These are phyloP conservation scores for Peromyscus aztecus DNA, from an alignment of 2,797 vertebrate genomes.

Conservation along the genomic window DNA sequence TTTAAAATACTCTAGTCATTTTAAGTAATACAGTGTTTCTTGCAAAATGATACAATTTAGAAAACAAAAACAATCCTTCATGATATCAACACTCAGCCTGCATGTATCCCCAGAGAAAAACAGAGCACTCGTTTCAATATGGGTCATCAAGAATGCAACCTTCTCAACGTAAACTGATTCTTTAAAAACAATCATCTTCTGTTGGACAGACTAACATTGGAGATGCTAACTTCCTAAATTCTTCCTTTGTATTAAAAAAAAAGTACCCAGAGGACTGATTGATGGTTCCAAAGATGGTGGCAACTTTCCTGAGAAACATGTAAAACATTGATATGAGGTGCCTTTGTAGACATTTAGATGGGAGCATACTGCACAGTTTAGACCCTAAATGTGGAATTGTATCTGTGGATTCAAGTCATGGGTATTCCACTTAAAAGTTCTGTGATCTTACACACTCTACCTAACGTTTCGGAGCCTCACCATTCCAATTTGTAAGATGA, in stretches of 20 bases:
- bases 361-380: neutral
- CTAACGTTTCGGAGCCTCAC: neutral
- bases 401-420: neutral
- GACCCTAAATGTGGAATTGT: neutral
- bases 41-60: conserved; percentile 42
- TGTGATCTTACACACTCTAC: neutral
- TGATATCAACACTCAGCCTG: neutral
- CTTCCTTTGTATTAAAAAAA: conserved; percentile 37
- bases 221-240: neutral
- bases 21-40: conserved; percentile 27
- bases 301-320: conserved; percentile 22
- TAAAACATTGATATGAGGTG: neutral
- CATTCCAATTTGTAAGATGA: conserved; percentile 35
- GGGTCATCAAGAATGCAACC: neutral
- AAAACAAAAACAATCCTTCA: neutral
- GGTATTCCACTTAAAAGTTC: neutral
- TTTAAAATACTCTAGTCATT: conserved; percentile 44
- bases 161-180: neutral
- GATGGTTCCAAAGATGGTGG: conserved; percentile 12
- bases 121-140: neutral
- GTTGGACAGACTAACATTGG: neutral
- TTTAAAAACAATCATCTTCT: conserved; percentile 38
- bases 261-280: neutral
- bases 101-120: neutral
- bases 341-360: conserved; percentile 21